These are phyloP conservation scores for Ceyx cyanopectus DNA, from an alignment of 2,113 vertebrate genomes.

Conservation along the genomic window DNA sequence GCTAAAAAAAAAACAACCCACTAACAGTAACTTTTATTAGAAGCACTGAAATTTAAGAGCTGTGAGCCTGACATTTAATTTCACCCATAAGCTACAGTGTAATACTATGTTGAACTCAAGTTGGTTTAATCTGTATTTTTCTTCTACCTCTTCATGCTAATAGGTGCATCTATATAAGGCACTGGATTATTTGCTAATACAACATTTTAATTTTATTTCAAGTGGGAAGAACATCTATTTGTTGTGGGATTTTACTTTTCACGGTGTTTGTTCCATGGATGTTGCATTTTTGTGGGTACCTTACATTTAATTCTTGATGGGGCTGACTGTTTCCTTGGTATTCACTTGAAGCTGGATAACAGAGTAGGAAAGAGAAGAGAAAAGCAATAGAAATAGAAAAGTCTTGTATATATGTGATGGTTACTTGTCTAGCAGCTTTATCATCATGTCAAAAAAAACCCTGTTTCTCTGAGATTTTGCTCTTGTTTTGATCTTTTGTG, in stretches of 20 bases:
- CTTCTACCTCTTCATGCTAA: not conserved
- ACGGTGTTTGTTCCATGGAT: not conserved
- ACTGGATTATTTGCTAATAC: constrained; percentile 6
- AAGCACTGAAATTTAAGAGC: not conserved
- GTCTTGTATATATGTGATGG: not conserved
- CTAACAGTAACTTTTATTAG: not conserved
- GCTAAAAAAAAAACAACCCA: rapidly evolving
- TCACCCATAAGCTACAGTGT: not conserved
- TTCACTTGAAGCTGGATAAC: not conserved
- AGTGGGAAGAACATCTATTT: constrained; percentile 14
- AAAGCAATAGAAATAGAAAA: constrained; percentile 13
- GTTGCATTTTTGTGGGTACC: not conserved
- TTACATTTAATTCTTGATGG: not conserved
- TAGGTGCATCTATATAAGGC: not conserved
- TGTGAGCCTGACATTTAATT: constrained; percentile 13
- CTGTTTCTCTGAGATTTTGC: constrained; percentile 5
- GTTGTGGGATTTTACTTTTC: constrained; percentile 16
- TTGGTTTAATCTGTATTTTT: not conserved
- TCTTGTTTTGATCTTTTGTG: not conserved
- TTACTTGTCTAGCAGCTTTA: constrained; percentile 5
- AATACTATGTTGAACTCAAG: not conserved
- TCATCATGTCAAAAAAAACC: not conserved
- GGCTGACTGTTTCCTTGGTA: not conserved
- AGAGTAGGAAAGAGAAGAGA: not conserved
- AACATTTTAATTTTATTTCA: not conserved